Conservation (phyloP, 2,113 vertebrate genomes). For the Mirza zaza region DNA sequence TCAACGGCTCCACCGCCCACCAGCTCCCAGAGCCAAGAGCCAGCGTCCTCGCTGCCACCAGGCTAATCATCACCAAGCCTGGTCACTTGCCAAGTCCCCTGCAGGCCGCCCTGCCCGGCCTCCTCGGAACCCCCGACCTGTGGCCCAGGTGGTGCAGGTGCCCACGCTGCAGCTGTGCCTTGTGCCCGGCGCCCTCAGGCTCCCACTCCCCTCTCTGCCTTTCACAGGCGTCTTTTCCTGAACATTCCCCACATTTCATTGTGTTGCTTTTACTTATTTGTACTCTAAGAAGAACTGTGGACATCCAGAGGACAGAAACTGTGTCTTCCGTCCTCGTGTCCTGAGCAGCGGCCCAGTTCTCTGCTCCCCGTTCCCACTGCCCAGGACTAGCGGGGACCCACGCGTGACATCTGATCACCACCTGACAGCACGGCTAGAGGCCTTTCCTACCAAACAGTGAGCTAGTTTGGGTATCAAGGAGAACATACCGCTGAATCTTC, state of each 20-base stretch:
- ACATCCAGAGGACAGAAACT: not conserved
- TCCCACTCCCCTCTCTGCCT: not conserved
- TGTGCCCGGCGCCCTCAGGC: not conserved
- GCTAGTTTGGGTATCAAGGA: not conserved
- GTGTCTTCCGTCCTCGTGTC: not conserved
- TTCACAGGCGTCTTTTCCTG: not conserved
- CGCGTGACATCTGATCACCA: not conserved
- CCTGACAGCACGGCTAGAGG: not conserved
- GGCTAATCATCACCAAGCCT: not conserved
- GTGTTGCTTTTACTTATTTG: not conserved
- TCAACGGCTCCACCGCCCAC: not conserved
- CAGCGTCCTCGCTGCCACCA: not conserved
- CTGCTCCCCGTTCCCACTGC: not conserved
- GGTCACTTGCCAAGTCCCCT: not conserved
- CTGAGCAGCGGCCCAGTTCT: not conserved
- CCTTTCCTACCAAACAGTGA: not conserved
- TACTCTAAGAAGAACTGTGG: not conserved
- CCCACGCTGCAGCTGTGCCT: not conserved
- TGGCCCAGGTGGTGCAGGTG: rapidly evolving
- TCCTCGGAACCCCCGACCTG: not conserved
- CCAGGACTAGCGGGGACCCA: not conserved
- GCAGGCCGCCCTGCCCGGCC: not conserved
- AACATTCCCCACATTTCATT: not conserved
- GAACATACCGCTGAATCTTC: not conserved
- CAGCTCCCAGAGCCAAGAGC: not conserved